A percentile compares a stretch with the other conserved stretches of the same genome.
These are phyloP conservation scores for Speoplatyrhinus poulsoni DNA, from an alignment of 2,113 vertebrate genomes.

Conservation along the genomic window DNA sequence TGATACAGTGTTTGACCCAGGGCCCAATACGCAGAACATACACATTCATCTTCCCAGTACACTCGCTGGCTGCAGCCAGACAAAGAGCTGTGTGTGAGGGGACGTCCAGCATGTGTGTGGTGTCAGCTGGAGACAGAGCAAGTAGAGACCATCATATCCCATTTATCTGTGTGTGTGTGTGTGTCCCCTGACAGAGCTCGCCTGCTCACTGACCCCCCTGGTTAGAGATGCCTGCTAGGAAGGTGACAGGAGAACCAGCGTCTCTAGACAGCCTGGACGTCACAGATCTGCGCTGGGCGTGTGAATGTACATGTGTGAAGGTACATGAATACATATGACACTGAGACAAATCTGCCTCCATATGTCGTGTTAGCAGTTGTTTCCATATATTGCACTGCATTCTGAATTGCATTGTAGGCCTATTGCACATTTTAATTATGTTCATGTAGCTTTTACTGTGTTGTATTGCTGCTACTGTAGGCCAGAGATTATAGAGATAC, in stretches of 20 bases:
- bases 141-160: slow-evolving; percentile 68
- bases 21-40: slow-evolving; percentile 66
- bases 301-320: no score
- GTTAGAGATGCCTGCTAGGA: slow-evolving; percentile 52
- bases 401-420: no score
- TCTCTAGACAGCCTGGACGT: slow-evolving; percentile 22
- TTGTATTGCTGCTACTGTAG: no score
- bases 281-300: not conserved
- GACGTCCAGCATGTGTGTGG: slow-evolving; percentile 73
- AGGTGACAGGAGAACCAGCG: slow-evolving; percentile 39
- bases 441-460: no score
- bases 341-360: no score
- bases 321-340: no score
- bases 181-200: slow-evolving; percentile 57
- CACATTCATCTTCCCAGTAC: slow-evolving; percentile 69
- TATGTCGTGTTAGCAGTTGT: no score
- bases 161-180: slow-evolving; percentile 48
- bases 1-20: slow-evolving; percentile 72
- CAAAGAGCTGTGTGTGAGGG: slow-evolving; percentile 69
- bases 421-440: no score
- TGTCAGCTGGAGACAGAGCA: slow-evolving; percentile 74
- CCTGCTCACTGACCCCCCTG: slow-evolving; percentile 43
- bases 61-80: slow-evolving; percentile 59
- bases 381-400: no score
- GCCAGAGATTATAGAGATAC: no score